A percentile compares a stretch with the other conserved stretches of the same genome.
phyloP scores from a whole-genome alignment of 1,140 invertebrate species.

The Pararge aegeria region DNA sequence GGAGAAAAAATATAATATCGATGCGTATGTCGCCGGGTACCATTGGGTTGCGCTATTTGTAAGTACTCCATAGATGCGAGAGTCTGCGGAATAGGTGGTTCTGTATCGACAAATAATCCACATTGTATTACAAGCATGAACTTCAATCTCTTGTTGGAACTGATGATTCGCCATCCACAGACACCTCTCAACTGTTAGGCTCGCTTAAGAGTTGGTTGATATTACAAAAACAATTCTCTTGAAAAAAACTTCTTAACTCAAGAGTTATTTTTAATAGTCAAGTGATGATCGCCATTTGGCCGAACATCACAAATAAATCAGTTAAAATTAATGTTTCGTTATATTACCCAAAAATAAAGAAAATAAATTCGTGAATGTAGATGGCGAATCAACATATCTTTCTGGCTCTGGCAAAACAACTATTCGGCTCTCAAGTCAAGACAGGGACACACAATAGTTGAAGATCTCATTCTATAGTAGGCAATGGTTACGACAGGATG shows the following conservation, averaged over 20 bases:
- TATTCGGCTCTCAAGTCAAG: constrained; percentile 37
- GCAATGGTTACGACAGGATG: constrained; percentile 45
- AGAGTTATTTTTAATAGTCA: too few species aligned
- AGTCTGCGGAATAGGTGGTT: constrained; percentile 75
- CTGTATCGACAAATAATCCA: constrained; percentile 77
- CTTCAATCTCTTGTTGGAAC: constrained; percentile 18
- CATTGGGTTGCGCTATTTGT: constrained; percentile 76
- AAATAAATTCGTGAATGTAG: constrained; percentile 1
- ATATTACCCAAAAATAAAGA: background rate
- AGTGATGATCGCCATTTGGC: too few species aligned
- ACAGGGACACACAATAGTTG: constrained; percentile 52
- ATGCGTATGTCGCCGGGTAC: constrained; percentile 70
- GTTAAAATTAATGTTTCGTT: too few species aligned
- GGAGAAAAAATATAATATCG: constrained; percentile 43
- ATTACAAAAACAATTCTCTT: too few species aligned
- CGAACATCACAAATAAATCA: too few species aligned
- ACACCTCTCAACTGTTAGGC: too few species aligned
- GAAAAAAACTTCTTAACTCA: background rate
- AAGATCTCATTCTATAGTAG: constrained; percentile 48
- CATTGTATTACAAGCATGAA: constrained; percentile 69
- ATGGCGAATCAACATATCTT: constrained; percentile 8
- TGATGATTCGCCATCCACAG: constrained; percentile 17
- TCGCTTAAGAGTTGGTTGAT: too few species aligned
- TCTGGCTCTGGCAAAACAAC: constrained; percentile 18
- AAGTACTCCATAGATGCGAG: constrained; percentile 77